Evolutionary conservation across 1,140 invertebrate species (phyloP).

Genomic region (Drosophila triauraria): DNA sequence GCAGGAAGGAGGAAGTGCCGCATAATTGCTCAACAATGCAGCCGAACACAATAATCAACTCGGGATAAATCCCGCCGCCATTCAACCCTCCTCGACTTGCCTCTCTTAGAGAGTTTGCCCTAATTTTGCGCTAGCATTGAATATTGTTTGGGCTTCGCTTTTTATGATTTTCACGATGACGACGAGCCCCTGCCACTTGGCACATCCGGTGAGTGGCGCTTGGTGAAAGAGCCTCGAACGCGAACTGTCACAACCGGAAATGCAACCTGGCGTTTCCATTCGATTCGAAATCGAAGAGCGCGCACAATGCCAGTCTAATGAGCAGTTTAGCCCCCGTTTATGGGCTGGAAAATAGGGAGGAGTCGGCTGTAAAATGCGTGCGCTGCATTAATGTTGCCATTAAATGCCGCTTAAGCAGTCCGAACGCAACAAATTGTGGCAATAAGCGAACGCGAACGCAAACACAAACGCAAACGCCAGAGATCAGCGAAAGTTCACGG

Average conservation of each 20-base stretch:
- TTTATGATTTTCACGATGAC: slow-evolving; percentile 28
- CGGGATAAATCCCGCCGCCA: slow-evolving; percentile 6
- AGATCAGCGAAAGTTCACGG: slow-evolving; percentile 70
- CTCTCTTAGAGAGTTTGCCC: slow-evolving; percentile 23
- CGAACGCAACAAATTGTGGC: slow-evolving; percentile 55
- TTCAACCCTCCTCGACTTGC: slow-evolving; percentile 31
- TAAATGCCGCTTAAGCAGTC: slow-evolving; percentile 49
- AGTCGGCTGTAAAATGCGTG: slow-evolving; percentile 44
- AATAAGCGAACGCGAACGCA: slow-evolving; percentile 43
- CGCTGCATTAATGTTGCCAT: slow-evolving; percentile 63
- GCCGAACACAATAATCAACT: slow-evolving; percentile 41
- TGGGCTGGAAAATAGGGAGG: slow-evolving; percentile 17
- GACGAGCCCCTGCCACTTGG: slow-evolving; percentile 46
- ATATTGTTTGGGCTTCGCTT: slow-evolving; percentile 49
- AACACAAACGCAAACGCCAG: slow-evolving; percentile 17
- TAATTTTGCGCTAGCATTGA: slow-evolving; percentile 43
- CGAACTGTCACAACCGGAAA: slow-evolving; percentile 73
- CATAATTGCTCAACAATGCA: slow-evolving; percentile 39
- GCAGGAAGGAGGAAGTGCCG: slow-evolving; percentile 28
- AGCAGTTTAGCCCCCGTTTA: slow-evolving; percentile 70
- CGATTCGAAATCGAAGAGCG: slow-evolving; percentile 46
- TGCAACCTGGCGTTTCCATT: slow-evolving; percentile 76
- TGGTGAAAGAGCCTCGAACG: slow-evolving; percentile 14
- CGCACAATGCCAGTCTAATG: slow-evolving; percentile 72
- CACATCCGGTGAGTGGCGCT: slow-evolving; percentile 69